These are phyloP conservation scores for Archegozetes longisetosus DNA, from an alignment of 1,140 invertebrate genomes.

Conservation along the genomic window DNA sequence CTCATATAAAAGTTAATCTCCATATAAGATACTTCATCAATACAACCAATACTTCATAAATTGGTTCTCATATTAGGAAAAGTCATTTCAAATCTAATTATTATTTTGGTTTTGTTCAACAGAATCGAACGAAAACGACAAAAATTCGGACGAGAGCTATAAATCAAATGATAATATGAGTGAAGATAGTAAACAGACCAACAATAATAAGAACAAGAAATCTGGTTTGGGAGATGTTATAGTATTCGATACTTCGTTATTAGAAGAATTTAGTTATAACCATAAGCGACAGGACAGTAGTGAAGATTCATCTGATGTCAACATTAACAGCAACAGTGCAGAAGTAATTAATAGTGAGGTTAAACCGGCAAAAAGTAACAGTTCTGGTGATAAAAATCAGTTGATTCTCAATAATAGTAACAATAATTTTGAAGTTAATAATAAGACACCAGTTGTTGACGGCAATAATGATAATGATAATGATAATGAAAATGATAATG, in stretches of 20 bases:
- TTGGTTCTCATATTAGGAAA: no score
- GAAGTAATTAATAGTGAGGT: no score
- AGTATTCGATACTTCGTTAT: conserved; percentile 4
- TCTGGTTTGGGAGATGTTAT: conserved; percentile 8
- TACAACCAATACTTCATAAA: no score
- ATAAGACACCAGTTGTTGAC: no score
- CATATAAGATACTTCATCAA: no score
- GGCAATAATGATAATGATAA: background rate
- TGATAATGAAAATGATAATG: background rate
- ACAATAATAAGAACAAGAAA: background rate
- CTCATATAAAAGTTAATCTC: no score
- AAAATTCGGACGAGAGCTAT: background rate
- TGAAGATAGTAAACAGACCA: background rate
- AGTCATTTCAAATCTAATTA: no score
- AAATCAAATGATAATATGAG: background rate
- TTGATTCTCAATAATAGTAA: background rate
- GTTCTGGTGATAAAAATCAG: no score
- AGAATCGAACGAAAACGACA: no score
- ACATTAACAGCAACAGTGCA: no score
- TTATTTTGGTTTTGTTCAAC: no score
- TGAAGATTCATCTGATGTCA: background rate
- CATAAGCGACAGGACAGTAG: background rate
- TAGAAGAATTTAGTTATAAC: conserved; percentile 7
- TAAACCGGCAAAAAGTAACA: no score
- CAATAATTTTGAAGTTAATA: background rate